phyloP scores from a whole-genome alignment of 2,113 vertebrate genomes.

The Brienomyrus longianalis region DNA sequence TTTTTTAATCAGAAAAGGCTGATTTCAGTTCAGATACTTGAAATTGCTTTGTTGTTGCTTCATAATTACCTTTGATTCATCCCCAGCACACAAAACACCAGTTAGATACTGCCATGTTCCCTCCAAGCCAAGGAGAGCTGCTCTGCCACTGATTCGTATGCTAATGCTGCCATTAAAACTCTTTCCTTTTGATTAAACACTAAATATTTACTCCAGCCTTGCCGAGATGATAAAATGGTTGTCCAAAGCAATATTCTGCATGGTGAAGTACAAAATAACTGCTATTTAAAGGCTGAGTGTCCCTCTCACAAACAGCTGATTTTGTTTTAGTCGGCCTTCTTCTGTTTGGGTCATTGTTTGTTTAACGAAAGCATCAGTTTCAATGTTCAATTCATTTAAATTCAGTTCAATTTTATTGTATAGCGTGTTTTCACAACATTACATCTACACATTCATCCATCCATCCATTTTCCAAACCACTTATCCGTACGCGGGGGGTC shows the following conservation, averaged over 20 bases:
- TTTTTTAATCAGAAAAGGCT: constrained; percentile 8
- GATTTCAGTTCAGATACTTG: background rate
- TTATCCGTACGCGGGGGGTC: no score
- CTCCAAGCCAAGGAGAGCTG: background rate
- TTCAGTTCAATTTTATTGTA: no score
- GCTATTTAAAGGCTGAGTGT: background rate
- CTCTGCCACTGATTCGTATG: constrained; percentile 4
- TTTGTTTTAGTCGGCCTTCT: background rate
- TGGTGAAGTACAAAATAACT: constrained; percentile 14
- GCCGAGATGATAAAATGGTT: constrained; percentile 4
- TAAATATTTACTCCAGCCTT: constrained; percentile 19
- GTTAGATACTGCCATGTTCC: background rate
- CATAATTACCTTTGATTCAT: constrained; percentile 16
- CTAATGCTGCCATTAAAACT: constrained; percentile 19
- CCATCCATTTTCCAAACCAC: no score
- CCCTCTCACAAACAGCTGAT: background rate
- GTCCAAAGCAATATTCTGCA: constrained; percentile 26
- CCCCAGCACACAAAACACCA: background rate
- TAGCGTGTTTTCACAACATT: no score
- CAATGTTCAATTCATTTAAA: background rate
- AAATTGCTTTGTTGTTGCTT: background rate
- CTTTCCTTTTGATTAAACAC: constrained; percentile 27
- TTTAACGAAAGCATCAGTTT: background rate
- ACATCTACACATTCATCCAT: no score
- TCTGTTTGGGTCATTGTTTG: background rate